phyloP scores from a whole-genome alignment of 35 echinoderm and acorn worm species.

The Hemicentrotus pulcherrimus region DNA sequence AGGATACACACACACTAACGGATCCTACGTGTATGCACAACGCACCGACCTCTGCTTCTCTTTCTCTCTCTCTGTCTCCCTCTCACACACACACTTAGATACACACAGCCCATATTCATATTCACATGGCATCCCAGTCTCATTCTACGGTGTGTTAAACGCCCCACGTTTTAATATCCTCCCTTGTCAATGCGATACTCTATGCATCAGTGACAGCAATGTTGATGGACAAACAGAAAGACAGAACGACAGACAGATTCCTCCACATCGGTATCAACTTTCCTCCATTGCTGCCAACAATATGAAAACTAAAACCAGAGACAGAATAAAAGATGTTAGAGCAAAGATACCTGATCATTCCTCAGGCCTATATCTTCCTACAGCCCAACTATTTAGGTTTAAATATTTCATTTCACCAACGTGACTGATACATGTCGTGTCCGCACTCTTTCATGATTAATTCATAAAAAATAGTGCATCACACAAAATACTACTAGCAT shows the following conservation, averaged over 20 bases:
- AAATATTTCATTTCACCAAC: neutral
- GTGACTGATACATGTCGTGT: neutral
- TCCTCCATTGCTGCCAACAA: neutral
- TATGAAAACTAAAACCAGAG: neutral
- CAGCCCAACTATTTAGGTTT: neutral
- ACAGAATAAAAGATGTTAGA: neutral
- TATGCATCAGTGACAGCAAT: neutral
- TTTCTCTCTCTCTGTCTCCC: neutral
- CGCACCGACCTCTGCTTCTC: neutral
- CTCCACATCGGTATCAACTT: neutral
- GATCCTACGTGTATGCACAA: neutral
- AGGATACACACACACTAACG: neutral
- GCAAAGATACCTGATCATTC: neutral
- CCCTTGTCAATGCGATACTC: constrained; percentile 43
- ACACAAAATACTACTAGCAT: neutral
- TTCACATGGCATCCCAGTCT: neutral
- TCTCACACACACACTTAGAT: neutral
- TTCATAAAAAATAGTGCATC: neutral
- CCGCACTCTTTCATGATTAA: neutral
- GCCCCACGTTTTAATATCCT: constrained; percentile 41
- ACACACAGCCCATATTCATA: neutral
- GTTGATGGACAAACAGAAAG: constrained; percentile 9
- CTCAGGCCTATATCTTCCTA: neutral
- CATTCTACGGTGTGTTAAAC: constrained; percentile 10
- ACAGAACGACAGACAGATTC: neutral